Percentiles rank a stretch among this genome's conserved stretches.
Evolutionary conservation across 2,797 vertebrate genomes (phyloP).

Genomic region (Leucoraja ocellata): DNA sequence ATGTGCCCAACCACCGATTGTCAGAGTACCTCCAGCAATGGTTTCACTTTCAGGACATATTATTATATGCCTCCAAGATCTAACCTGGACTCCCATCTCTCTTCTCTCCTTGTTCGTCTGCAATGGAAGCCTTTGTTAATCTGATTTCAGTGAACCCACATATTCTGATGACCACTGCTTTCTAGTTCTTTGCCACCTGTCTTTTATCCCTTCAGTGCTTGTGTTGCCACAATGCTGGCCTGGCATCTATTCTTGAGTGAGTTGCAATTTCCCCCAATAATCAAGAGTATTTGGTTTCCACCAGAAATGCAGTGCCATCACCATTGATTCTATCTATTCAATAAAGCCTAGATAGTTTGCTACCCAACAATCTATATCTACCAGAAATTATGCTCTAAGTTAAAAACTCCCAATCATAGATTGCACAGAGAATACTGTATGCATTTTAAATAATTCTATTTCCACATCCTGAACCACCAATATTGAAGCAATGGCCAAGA

Average conservation of each 20-base stretch:
- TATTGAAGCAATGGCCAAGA: too few species aligned
- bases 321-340: neutral
- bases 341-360: neutral
- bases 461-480: neutral
- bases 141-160: neutral
- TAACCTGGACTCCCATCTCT: neutral
- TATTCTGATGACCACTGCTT: neutral
- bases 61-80: neutral
- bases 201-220: neutral
- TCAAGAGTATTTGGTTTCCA: neutral
- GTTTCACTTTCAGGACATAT: neutral
- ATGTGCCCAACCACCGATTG: neutral
- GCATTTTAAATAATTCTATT: neutral
- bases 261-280: neutral
- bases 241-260: neutral
- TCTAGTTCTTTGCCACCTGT: neutral
- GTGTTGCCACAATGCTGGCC: neutral
- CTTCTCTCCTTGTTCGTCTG: neutral
- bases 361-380: neutral
- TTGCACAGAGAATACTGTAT: neutral
- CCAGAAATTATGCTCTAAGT: neutral
- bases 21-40: neutral
- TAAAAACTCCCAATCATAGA: neutral
- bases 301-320: neutral
- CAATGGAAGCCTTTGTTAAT: neutral